These are phyloP conservation scores for Nyleta sp. DNA, from an alignment of 2,888 invertebrate genomes.

Conservation along the genomic window DNA sequence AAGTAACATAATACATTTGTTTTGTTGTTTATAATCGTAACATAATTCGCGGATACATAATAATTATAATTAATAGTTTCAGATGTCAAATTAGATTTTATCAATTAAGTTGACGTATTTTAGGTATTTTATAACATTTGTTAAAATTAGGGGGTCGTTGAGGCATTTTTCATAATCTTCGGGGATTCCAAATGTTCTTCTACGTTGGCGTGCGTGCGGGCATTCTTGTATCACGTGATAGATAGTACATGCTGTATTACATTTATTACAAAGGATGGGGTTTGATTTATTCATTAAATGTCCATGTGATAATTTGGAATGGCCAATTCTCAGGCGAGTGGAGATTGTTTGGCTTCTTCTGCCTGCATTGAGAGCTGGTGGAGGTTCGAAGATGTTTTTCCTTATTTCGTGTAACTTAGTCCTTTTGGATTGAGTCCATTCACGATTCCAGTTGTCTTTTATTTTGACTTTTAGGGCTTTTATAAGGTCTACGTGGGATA, in stretches of 20 bases:
- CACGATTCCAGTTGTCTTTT: slow-evolving; percentile 6
- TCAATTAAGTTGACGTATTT: too few species aligned
- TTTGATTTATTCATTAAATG: slow-evolving; percentile 14
- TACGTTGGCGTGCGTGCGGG: background rate
- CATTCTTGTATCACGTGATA: slow-evolving; percentile 11
- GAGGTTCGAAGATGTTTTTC: slow-evolving; percentile 1
- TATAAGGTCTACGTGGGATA: slow-evolving; percentile 3
- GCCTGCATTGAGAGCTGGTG: background rate
- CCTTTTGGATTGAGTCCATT: background rate
- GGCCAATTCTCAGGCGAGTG: slow-evolving; percentile 20
- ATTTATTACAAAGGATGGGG: background rate
- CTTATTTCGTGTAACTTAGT: slow-evolving; percentile 8
- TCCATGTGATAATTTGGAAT: slow-evolving; percentile 10
- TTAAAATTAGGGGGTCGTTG: too few species aligned
- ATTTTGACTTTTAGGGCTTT: slow-evolving; percentile 1
- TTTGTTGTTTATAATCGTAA: slow-evolving; percentile 5
- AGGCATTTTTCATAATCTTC: background rate
- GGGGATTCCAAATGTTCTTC: slow-evolving; percentile 5
- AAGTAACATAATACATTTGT: background rate
- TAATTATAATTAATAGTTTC: too few species aligned
- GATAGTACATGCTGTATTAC: slow-evolving; percentile 1
- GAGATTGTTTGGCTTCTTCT: slow-evolving; percentile 8
- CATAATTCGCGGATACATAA: too few species aligned
- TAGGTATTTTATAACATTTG: too few species aligned
- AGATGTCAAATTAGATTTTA: too few species aligned